Evolutionary conservation across 2,797 vertebrate genomes (phyloP).

Genomic region (Pipistrellus nathusii): DNA sequence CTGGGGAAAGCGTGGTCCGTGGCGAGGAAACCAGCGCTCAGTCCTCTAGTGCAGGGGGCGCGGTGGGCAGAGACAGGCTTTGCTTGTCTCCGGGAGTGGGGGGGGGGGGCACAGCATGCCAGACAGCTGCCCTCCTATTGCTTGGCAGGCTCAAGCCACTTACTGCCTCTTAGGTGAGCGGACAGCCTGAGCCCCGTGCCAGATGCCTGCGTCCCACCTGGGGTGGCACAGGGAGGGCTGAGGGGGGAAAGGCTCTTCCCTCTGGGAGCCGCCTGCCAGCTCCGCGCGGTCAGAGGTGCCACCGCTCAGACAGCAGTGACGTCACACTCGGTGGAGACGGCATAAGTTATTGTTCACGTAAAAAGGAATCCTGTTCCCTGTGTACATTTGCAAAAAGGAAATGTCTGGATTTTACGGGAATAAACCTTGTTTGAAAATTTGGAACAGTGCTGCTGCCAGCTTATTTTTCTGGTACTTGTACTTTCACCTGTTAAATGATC

Average conservation of each 20-base stretch:
- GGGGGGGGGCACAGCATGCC: neutral
- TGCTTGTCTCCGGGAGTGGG: neutral
- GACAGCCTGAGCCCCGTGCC: neutral
- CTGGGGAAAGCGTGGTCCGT: too few relatives aligned
- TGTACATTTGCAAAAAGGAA: constrained; percentile 77
- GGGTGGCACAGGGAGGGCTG: neutral
- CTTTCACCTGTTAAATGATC: constrained; percentile 88
- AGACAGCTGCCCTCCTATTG: neutral
- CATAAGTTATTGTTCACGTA: constrained; percentile 84
- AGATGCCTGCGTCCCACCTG: neutral
- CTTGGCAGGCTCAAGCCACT: constrained; percentile 59
- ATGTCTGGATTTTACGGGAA: constrained; percentile 81
- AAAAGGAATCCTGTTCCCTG: constrained; percentile 68
- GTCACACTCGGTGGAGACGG: constrained; percentile 68
- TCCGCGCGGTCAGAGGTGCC: neutral
- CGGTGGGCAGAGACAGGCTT: neutral
- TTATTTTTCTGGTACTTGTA: constrained; percentile 91
- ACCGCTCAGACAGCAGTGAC: neutral
- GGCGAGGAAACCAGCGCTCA: too few relatives aligned
- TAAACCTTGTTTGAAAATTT: constrained; percentile 83
- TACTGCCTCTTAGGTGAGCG: neutral
- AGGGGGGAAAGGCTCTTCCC: neutral
- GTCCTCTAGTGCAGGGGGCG: accelerated
- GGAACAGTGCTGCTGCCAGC: constrained; percentile 83
- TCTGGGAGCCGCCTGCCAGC: neutral